phyloP scores from a whole-genome alignment of 2,888 invertebrate species.

The Mimachlamys varia region DNA sequence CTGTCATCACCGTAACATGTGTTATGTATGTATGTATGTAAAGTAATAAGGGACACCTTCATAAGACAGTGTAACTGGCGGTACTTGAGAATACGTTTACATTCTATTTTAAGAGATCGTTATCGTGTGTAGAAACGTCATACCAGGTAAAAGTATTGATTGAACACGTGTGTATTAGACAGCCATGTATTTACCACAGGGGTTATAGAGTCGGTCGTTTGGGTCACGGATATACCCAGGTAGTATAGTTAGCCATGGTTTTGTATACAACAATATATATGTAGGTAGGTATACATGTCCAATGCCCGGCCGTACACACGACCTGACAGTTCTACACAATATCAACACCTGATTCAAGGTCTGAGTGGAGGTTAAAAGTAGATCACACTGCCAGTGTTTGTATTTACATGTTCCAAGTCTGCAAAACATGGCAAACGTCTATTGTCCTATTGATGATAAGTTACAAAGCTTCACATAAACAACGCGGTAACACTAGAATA shows the following conservation, averaged over 20 bases:
- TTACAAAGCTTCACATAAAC: neutral
- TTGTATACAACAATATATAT: neutral
- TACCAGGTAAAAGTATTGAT: slow-evolving; percentile 1
- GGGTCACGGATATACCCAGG: neutral
- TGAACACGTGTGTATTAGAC: neutral
- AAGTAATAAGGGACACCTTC: neutral
- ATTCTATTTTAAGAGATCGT: neutral
- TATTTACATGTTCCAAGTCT: neutral
- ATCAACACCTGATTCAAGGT: neutral
- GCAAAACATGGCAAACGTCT: neutral
- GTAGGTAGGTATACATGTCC: neutral
- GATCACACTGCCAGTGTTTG: neutral
- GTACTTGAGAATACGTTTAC: neutral
- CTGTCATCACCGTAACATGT: neutral
- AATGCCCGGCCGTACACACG: neutral
- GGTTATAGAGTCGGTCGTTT: neutral
- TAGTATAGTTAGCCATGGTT: neutral
- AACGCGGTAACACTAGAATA: neutral
- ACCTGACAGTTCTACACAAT: neutral
- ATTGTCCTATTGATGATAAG: neutral
- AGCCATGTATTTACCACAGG: neutral
- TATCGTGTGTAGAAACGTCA: neutral
- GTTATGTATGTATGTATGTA: neutral
- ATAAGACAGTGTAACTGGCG: neutral
- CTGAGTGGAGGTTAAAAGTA: neutral